These are phyloP conservation scores for Pristionchus maxplancki DNA, from an alignment of 2,888 invertebrate species.

Conservation along the genomic window DNA sequence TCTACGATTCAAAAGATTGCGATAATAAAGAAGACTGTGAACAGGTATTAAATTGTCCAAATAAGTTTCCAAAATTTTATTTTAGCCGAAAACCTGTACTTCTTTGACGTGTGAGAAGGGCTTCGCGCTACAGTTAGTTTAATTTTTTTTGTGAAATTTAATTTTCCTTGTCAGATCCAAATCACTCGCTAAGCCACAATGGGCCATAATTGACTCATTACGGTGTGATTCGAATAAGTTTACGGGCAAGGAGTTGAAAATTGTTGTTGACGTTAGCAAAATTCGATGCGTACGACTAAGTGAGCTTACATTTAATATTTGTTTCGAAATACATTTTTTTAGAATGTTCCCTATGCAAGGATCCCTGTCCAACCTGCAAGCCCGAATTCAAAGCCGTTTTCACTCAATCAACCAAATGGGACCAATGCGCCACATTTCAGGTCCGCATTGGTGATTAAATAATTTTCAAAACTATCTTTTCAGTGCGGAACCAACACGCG, in stretches of 20 bases:
- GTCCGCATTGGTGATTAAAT: background rate
- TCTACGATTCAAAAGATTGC: background rate
- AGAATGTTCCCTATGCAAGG: background rate
- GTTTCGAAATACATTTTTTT: background rate
- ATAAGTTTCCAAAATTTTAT: background rate
- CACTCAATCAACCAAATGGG: background rate
- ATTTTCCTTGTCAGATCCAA: background rate
- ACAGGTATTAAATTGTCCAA: background rate
- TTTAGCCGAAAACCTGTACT: background rate
- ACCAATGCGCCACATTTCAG: background rate
- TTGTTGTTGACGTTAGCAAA: background rate
- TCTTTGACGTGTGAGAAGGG: background rate
- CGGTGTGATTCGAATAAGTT: background rate
- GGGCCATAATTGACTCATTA: background rate
- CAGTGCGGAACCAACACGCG: background rate
- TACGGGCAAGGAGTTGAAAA: background rate
- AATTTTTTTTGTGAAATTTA: background rate
- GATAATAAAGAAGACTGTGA: background rate
- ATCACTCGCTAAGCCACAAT: background rate
- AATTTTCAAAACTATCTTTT: background rate
- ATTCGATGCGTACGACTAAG: background rate
- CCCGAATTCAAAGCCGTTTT: background rate
- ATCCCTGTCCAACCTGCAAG: background rate
- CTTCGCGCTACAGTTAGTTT: background rate
- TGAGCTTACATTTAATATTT: background rate